phyloP scores from a whole-genome alignment of 30 jellyfish, hydroid and myxozoan genomes.

The Haliclystus octoradiatus region DNA sequence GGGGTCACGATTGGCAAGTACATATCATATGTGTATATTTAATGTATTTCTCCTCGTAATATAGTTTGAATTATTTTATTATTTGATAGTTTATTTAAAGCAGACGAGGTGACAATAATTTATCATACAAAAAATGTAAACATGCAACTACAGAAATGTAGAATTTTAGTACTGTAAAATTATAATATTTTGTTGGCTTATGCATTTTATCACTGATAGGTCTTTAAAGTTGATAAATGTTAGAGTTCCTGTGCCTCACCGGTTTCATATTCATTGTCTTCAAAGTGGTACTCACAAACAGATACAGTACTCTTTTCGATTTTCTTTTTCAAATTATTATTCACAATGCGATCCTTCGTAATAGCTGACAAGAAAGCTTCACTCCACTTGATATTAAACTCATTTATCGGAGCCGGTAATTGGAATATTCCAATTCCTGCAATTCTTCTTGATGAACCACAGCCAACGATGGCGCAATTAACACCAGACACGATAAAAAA shows the following conservation, averaged over 20 bases:
- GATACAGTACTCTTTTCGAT: conserved; percentile 10
- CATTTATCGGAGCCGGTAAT: conserved; percentile 6
- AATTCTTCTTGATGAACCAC: conserved; percentile 28
- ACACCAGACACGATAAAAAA: conserved; percentile 20
- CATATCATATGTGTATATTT: too few species aligned
- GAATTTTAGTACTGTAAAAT: too few species aligned
- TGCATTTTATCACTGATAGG: neutral
- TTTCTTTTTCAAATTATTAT: conserved; percentile 1
- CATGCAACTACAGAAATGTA: too few species aligned
- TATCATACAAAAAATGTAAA: too few species aligned
- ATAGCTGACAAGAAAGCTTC: conserved; percentile 2
- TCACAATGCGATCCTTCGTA: conserved; percentile 10
- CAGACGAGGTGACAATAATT: too few species aligned
- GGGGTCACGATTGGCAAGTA: too few species aligned
- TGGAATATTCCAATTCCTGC: conserved; percentile 21
- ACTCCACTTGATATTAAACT: conserved; percentile 11
- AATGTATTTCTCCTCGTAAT: too few species aligned
- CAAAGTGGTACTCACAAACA: conserved; percentile 15
- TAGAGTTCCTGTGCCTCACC: conserved; percentile 2
- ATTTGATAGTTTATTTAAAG: too few species aligned
- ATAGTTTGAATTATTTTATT: too few species aligned
- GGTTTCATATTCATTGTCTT: conserved; percentile 9
- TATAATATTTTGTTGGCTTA: too few species aligned
- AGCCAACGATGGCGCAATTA: conserved; percentile 21
- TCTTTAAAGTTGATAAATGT: neutral